Evolutionary conservation across 1,140 invertebrate species (phyloP).

Genomic region (Neodiprion virginianus): DNA sequence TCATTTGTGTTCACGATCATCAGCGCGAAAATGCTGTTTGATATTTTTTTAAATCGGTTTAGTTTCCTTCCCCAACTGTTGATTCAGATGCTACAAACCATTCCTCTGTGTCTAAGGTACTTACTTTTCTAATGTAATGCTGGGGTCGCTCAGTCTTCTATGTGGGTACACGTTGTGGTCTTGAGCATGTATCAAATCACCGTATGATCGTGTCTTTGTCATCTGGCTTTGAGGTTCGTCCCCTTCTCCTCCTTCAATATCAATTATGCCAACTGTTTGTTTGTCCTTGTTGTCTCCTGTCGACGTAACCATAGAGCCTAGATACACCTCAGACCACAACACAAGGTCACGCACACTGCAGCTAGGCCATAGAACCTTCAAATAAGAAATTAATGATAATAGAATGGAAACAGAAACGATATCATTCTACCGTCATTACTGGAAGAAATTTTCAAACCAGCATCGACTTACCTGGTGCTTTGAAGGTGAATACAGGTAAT

Average conservation of each 20-base stretch:
- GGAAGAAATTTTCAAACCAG: conserved; percentile 6
- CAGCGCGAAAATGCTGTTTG: no score
- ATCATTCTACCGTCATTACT: conserved; percentile 2
- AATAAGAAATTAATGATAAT: conserved; percentile 30
- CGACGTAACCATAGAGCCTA: conserved; percentile 67
- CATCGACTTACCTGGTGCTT: conserved; percentile 53
- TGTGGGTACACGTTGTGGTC: conserved; percentile 69
- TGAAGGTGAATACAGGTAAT: conserved; percentile 81
- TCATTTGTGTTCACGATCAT: no score
- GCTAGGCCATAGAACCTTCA: conserved; percentile 84
- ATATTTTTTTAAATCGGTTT: no score
- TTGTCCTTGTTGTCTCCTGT: conserved; percentile 51
- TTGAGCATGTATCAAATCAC: conserved; percentile 73
- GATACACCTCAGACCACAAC: conserved; percentile 87
- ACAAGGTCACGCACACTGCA: conserved; percentile 82
- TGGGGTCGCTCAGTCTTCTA: conserved; percentile 82
- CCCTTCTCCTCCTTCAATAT: conserved; percentile 53
- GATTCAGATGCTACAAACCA: no score
- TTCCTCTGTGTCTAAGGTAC: background rate
- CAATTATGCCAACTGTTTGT: conserved; percentile 53
- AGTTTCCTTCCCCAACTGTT: no score
- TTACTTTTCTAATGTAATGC: conserved; percentile 72
- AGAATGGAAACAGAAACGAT: conserved; percentile 15
- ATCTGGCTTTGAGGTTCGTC: conserved; percentile 64
- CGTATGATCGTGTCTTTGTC: conserved; percentile 82